A percentile compares a stretch with the other conserved stretches of the same genome.
phyloP scores from a whole-genome alignment of 2,797 vertebrate species.

The Onychomys leucogaster region DNA sequence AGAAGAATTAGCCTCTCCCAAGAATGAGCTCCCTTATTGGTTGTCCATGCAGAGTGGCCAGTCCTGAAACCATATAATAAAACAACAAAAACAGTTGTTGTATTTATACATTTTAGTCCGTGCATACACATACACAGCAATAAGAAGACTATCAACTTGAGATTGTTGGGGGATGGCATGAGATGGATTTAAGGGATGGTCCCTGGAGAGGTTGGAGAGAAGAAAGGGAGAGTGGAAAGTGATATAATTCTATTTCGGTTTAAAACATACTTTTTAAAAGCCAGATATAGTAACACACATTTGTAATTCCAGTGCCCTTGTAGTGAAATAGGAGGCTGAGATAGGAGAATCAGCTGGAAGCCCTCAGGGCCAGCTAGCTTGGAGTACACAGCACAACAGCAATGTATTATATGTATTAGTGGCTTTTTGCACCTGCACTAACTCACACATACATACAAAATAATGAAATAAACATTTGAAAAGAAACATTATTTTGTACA shows the following conservation, averaged over 20 bases:
- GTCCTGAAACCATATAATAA: neutral
- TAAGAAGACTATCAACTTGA: neutral
- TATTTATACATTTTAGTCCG: neutral
- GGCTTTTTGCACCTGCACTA: neutral
- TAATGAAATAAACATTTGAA: neutral
- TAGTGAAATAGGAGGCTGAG: neutral
- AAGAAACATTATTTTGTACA: neutral
- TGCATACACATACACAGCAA: neutral
- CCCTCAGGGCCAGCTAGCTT: neutral
- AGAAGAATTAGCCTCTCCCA: neutral
- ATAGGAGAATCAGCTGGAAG: neutral
- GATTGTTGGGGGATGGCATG: neutral
- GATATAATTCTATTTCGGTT: neutral
- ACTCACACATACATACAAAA: neutral
- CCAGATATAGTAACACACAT: neutral
- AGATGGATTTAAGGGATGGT: neutral
- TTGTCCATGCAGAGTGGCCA: neutral
- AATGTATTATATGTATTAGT: neutral
- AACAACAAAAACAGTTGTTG: neutral
- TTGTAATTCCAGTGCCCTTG: neutral
- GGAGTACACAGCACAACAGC: neutral
- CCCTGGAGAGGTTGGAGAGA: neutral
- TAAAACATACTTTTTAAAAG: neutral
- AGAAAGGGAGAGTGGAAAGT: neutral
- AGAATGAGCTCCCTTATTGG: neutral